Evolutionary conservation across 2,797 vertebrate species (phyloP).

Genomic region (Cynodonichthys magdalenae): DNA sequence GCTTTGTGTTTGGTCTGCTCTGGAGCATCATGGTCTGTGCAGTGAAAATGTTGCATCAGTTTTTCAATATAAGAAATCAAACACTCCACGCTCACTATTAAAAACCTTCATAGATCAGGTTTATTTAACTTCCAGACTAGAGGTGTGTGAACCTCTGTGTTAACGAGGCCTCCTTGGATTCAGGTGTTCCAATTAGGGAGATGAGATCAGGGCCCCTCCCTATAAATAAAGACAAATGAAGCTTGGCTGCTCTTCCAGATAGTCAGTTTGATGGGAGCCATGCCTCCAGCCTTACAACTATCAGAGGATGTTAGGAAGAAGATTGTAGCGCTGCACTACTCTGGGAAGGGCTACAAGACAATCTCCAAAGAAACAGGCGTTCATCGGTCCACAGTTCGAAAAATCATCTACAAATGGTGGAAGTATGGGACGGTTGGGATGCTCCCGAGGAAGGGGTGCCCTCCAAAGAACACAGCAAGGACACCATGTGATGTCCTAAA

Average conservation of each 20-base stretch:
- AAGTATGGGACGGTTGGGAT: not conserved
- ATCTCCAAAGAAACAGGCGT: slow-evolving; percentile 3
- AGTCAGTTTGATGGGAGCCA: not conserved
- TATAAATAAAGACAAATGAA: not conserved
- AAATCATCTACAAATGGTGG: slow-evolving; percentile 6
- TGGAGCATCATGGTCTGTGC: too few species aligned
- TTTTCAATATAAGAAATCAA: too few species aligned
- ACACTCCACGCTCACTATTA: too few species aligned
- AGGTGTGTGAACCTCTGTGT: not conserved
- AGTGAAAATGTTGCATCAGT: too few species aligned
- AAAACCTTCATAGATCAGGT: too few species aligned
- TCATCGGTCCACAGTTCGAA: not conserved
- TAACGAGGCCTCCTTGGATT: slow-evolving; percentile 10
- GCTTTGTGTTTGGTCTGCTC: too few species aligned
- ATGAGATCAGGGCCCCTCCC: not conserved
- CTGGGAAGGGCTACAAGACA: slow-evolving; percentile 6
- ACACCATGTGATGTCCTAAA: not conserved
- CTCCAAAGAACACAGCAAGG: not conserved
- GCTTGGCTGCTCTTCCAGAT: not conserved
- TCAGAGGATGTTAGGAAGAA: not conserved
- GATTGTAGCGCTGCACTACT: not conserved
- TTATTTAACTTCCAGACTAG: not conserved
- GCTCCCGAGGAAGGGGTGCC: not conserved
- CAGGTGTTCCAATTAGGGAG: slow-evolving; percentile 9
- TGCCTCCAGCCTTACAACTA: not conserved